Base-by-base conservation (phyloP, 2,113 vertebrate species). In the Sylvilagus bachmani region DNA sequence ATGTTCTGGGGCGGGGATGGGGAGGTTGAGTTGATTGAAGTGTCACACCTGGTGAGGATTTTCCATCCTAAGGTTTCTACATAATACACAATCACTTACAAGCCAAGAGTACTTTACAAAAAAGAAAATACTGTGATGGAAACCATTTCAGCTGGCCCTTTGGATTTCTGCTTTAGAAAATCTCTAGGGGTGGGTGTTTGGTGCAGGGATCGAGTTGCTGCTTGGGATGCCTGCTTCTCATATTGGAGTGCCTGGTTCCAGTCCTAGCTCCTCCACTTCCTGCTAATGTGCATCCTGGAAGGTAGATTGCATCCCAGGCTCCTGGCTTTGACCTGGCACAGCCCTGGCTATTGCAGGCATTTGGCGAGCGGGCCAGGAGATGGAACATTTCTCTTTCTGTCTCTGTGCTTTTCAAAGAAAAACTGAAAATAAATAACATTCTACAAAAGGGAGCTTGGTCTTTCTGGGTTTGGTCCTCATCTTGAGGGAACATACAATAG, bases 21-120 rank as follows among this genome's bases (percentile, higher is more conserved):
- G 44, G 44, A 44, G 44, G 6, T 94, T 62, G 29, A 90, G 36
- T 58, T 89, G 49, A 69, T 58, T 80, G 21, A 8, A 71, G 19
- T 93, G 14, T 94, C 29, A 31, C 53, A 74, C 16, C 19, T 67
- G 10, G 22, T 89, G 55, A 77, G 25, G 53, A 83, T 84, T 90
- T 79, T 61, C 53, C 27, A 25, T 86, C 21, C 38, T 22, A 93
- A 90, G 29, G 33, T 81, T 27, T 36, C 61, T 74, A 31, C 2
- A 77, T 83, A 81, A 74, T 31, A 61, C 29, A 79, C 38, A 89
- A 89, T 61, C 38, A 61, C 94, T 95, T 55, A 75, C 10, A 90
- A 73, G 38, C 24, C 8, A 84, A 94, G 29, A 83, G 38, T 51
- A 89, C 55, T 83, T 53, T 8, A 58, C 27, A 10, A 36, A 33